Percentiles rank a stretch among this genome's conserved stretches.
Conservation (phyloP, 2,888 invertebrate species). For the Chamaedrilus cognettii region DNA sequence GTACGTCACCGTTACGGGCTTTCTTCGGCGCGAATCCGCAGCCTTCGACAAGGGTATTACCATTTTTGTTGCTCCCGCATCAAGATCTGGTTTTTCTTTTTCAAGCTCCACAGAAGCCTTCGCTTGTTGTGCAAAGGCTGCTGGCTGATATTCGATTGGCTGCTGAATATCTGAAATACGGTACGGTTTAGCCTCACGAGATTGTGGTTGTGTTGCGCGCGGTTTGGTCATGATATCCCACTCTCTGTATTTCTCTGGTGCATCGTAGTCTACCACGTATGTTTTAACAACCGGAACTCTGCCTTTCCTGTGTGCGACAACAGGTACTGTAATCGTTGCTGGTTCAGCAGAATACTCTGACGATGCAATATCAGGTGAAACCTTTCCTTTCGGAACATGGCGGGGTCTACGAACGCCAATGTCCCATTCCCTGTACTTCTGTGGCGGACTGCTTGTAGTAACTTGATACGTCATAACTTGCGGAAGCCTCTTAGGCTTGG, state of each 20-base stretch:
- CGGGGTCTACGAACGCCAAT: too few relatives aligned
- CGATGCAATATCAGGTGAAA: too few relatives aligned
- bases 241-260: not conserved
- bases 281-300: not conserved
- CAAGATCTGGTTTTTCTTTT: too few relatives aligned
- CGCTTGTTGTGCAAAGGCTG: too few relatives aligned
- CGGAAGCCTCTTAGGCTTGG: not conserved
- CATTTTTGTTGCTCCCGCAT: not conserved
- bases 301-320: not conserved
- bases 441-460: not conserved
- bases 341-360: too few relatives aligned
- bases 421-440: not conserved
- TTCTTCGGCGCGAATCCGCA: not conserved
- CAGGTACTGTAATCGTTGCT: too few relatives aligned
- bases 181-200: too few relatives aligned
- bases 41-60: not conserved
- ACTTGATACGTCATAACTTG: not conserved
- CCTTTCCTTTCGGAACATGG: too few relatives aligned
- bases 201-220: too few relatives aligned
- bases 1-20: not conserved
- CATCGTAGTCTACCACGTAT: not conserved
- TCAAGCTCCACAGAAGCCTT: too few relatives aligned
- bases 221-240: not conserved
- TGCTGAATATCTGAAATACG: not conserved
- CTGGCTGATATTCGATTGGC: too few relatives aligned